Percentiles rank a stretch among this genome's conserved stretches.
Conservation (phyloP, 2,113 vertebrate species). For the Gracilinanus agilis region DNA sequence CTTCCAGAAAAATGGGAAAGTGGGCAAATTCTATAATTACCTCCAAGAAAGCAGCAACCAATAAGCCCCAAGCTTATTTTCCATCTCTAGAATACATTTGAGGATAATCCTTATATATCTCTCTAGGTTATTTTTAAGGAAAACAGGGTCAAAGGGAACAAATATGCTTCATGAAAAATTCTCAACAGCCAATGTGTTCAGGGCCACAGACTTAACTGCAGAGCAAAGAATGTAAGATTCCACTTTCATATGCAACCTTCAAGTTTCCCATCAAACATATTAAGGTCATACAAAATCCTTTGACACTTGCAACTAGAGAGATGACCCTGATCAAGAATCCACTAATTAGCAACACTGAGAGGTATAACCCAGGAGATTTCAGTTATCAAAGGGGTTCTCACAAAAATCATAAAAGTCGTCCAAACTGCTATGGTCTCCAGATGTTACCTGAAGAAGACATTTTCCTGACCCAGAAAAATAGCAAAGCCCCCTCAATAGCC, state of each 20-base stretch:
- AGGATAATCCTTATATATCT: not conserved
- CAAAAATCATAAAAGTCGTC: fast-evolving
- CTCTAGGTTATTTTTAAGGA: not conserved
- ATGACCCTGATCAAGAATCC: not conserved
- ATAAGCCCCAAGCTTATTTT: not conserved
- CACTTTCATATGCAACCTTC: not conserved
- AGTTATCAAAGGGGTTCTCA: not conserved
- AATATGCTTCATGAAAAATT: not conserved
- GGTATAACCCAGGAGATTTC: not conserved
- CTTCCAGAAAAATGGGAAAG: not conserved
- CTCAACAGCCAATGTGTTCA: not conserved
- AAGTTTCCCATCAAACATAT: not conserved
- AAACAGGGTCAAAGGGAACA: not conserved
- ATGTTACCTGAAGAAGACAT: not conserved
- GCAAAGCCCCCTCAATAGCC: not conserved
- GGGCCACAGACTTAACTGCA: not conserved
- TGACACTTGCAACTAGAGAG: not conserved
- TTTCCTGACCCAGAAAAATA: not conserved
- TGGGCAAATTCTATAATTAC: not conserved
- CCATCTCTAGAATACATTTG: not conserved
- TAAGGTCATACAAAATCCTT: not conserved
- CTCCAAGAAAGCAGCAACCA: not conserved
- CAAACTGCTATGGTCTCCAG: not conserved
- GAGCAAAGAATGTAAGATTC: not conserved
- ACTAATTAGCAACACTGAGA: not conserved